Evolutionary conservation across 1,140 invertebrate species (phyloP).

Genomic region (Choristoneura fumiferana): DNA sequence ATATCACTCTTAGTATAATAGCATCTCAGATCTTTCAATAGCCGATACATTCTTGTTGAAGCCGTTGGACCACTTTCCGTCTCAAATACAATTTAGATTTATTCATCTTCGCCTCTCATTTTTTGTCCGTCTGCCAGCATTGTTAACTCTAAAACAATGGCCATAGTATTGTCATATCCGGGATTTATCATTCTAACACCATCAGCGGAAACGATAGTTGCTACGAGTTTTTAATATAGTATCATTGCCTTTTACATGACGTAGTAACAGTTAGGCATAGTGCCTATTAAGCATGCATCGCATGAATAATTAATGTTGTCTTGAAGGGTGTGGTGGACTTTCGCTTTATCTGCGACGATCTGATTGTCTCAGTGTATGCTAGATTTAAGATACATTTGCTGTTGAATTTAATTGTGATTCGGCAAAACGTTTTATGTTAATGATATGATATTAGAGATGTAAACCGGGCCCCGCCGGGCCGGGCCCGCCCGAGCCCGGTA

Average conservation of each 20-base stretch:
- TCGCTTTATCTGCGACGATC: conserved; percentile 13
- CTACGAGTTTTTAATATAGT: conserved; percentile 72
- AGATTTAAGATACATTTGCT: conserved; percentile 11
- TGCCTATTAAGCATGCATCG: conserved; percentile 16
- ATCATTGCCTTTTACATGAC: conserved; percentile 55
- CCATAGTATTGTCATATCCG: conserved; percentile 64
- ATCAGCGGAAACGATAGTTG: conserved; percentile 65
- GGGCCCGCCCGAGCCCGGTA: no score
- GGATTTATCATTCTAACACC: conserved; percentile 73
- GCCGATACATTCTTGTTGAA: conserved; percentile 2
- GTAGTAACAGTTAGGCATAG: not conserved
- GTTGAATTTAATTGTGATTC: no score
- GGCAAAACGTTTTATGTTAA: no score
- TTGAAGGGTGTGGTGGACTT: conserved; percentile 7
- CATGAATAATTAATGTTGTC: conserved; percentile 14
- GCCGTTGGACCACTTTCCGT: conserved; percentile 45
- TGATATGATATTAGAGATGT: no score
- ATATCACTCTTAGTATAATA: not conserved
- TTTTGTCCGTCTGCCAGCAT: conserved; percentile 66
- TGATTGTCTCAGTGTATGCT: conserved; percentile 10
- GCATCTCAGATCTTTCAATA: not conserved
- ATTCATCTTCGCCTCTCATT: conserved; percentile 57
- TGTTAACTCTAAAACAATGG: conserved; percentile 71
- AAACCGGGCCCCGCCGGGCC: no score
- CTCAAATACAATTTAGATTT: conserved; percentile 68